Evolutionary conservation across 2,113 vertebrate genomes (phyloP).

Genomic region (Stegostoma tigrinum): DNA sequence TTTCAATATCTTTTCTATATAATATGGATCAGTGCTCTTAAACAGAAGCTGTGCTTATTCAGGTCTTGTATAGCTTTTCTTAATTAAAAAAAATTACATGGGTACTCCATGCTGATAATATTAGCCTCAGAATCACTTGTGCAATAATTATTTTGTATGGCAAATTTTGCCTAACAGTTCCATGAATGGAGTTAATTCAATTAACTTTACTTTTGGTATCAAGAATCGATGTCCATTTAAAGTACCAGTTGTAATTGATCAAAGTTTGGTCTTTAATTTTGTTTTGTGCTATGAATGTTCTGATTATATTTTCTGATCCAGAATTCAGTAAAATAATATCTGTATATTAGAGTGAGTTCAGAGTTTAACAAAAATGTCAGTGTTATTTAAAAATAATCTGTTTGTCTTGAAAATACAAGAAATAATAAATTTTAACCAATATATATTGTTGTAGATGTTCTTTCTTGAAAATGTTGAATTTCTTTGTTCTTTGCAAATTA

Average conservation of each 20-base stretch:
- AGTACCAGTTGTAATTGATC: constrained; percentile 18
- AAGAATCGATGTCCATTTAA: neutral
- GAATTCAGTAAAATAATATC: constrained; percentile 20
- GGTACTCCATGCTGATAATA: neutral
- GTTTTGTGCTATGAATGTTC: constrained; percentile 4
- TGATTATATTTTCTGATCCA: constrained; percentile 14
- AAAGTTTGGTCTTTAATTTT: neutral
- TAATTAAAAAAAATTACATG: neutral
- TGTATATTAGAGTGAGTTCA: constrained; percentile 16
- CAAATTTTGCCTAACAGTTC: neutral
- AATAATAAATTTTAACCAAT: constrained; percentile 36
- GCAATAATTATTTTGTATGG: constrained; percentile 24
- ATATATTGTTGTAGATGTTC: neutral
- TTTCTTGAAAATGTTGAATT: neutral
- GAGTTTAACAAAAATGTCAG: constrained; percentile 36
- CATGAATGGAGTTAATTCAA: constrained; percentile 2
- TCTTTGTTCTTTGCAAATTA: neutral
- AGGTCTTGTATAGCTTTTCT: neutral
- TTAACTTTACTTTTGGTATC: constrained; percentile 21
- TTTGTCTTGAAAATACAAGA: constrained; percentile 24
- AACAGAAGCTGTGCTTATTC: constrained; percentile 11
- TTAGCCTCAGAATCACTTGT: constrained; percentile 26
- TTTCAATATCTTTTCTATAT: constrained; percentile 1
- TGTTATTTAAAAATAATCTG: constrained; percentile 37
- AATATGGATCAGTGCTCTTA: constrained; percentile 22